Conservation (phyloP, 2,113 vertebrate genomes). For the Kryptolebias marmoratus region DNA sequence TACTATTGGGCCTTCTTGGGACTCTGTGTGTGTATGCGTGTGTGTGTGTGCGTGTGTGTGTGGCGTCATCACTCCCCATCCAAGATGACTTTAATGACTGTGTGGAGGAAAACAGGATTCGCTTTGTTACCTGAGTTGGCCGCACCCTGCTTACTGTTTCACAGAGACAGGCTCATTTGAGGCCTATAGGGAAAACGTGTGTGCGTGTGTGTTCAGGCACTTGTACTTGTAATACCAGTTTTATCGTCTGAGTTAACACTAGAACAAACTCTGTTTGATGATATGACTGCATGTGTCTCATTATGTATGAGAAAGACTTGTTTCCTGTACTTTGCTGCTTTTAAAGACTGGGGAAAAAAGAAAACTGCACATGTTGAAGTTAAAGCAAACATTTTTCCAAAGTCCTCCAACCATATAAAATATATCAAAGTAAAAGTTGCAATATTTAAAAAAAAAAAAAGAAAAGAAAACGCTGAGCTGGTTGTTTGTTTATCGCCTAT, state of each 20-base stretch:
- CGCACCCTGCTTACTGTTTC: slow-evolving; percentile 52
- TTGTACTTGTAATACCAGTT: slow-evolving; percentile 42
- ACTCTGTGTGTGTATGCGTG: neutral
- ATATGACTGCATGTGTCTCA: neutral
- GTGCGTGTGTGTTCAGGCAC: slow-evolving; percentile 14
- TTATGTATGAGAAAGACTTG: neutral
- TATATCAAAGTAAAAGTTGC: neutral
- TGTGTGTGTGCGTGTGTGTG: slow-evolving; percentile 13
- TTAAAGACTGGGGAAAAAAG: neutral
- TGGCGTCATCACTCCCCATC: slow-evolving; percentile 1
- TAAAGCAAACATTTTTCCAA: neutral
- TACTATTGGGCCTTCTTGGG: slow-evolving; percentile 8
- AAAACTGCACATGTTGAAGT: neutral
- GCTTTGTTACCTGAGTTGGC: slow-evolving; percentile 56
- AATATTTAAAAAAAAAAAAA: neutral
- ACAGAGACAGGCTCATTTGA: slow-evolving; percentile 15
- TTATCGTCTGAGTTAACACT: slow-evolving; percentile 19
- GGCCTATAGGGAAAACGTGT: slow-evolving; percentile 5
- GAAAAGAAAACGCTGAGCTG: neutral
- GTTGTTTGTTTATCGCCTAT: neutral
- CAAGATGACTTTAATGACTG: slow-evolving; percentile 11
- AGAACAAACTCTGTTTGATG: neutral
- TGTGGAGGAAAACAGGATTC: slow-evolving; percentile 52
- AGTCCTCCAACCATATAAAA: neutral
- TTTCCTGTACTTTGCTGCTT: neutral